Evolutionary conservation across 1,140 invertebrate species (phyloP).

Genomic region (Megalopta genalis): DNA sequence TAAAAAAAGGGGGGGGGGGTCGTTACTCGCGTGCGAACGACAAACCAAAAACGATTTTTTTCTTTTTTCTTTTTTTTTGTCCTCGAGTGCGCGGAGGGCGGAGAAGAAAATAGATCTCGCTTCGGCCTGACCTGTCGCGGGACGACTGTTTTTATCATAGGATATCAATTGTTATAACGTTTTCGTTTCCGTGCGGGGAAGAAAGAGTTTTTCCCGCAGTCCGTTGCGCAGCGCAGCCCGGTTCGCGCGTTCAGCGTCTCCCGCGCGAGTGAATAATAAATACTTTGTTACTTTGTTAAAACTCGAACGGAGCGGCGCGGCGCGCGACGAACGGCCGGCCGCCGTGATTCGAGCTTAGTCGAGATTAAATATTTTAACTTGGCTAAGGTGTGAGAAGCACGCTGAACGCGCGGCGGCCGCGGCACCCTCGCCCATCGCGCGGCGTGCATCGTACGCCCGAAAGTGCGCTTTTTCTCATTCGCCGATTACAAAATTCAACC

Average conservation of each 20-base stretch:
- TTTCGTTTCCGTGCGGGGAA: not conserved
- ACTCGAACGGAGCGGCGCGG: slow-evolving; percentile 67
- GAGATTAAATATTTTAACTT: slow-evolving; percentile 71
- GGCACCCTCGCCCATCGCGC: slow-evolving; percentile 44
- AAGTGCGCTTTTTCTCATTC: too few species aligned
- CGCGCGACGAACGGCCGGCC: not conserved
- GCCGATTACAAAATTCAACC: too few species aligned
- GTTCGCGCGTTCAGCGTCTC: slow-evolving; percentile 70
- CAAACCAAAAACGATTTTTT: not conserved
- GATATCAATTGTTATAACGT: too few species aligned
- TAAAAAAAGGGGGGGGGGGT: slow-evolving; percentile 68
- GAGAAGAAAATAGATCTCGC: too few species aligned
- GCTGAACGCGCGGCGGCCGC: slow-evolving; percentile 69
- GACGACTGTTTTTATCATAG: too few species aligned
- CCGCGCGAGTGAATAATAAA: slow-evolving; percentile 73
- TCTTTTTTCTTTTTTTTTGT: too few species aligned
- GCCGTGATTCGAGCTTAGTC: slow-evolving; percentile 75
- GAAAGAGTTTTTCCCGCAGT: slow-evolving; percentile 45
- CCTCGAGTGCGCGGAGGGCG: too few species aligned
- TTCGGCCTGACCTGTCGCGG: too few species aligned
- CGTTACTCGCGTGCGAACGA: slow-evolving; percentile 24
- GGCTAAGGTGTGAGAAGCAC: slow-evolving; percentile 64
- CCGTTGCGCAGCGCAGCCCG: slow-evolving; percentile 27
- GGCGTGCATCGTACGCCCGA: too few species aligned
- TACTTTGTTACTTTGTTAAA: slow-evolving; percentile 77